Conservation (phyloP, 1,140 invertebrate species). For the Paracyclopina nana region DNA sequence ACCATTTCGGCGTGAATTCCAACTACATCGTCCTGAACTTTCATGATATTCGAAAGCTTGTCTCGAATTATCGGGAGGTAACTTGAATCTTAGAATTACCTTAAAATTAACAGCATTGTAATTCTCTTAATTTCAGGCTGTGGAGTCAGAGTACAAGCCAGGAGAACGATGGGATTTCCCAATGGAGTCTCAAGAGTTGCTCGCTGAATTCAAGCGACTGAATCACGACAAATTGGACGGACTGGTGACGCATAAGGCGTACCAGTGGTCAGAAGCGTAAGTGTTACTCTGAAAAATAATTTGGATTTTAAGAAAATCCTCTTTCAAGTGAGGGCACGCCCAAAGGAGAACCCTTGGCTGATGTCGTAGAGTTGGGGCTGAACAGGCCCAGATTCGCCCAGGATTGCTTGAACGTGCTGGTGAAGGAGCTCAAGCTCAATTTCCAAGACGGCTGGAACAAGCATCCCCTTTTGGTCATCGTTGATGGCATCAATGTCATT, state of each 20-base stretch:
- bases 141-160: not conserved
- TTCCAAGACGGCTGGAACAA: not conserved
- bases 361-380: not conserved
- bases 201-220: not conserved
- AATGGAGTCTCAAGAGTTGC: not conserved
- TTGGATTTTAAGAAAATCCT: not conserved
- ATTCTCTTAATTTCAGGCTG: too few species aligned
- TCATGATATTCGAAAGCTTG: too few species aligned
- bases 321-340: not conserved
- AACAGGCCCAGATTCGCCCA: not conserved
- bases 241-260: not conserved
- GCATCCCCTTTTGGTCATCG: not conserved
- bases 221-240: not conserved
- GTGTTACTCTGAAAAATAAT: not conserved
- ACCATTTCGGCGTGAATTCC: too few species aligned
- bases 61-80: too few species aligned
- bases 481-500: slow-evolving; percentile 5
- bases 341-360: not conserved
- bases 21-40: too few species aligned
- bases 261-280: not conserved
- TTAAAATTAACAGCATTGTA: too few species aligned
- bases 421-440: not conserved
- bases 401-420: slow-evolving; percentile 2
- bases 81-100: too few species aligned
- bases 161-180: not conserved